Evolutionary conservation across 2,797 vertebrate species (phyloP).

Genomic region (Mus caroli): DNA sequence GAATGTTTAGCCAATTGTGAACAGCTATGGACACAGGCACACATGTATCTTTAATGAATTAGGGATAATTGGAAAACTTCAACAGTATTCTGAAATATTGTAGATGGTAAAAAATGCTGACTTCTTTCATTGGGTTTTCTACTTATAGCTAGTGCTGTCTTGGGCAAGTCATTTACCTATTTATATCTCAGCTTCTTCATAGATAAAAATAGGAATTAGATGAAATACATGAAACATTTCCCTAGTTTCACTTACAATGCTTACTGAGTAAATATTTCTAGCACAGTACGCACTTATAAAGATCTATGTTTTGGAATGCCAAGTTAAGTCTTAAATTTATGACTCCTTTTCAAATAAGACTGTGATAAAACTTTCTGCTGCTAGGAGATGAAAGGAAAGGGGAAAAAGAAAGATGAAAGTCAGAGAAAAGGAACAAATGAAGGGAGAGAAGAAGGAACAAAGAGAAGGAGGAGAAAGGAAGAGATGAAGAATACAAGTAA

Average conservation of each 20-base stretch:
- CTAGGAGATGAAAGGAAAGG: neutral
- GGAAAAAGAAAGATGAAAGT: too few species aligned
- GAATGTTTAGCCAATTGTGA: neutral
- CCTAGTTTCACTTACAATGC: neutral
- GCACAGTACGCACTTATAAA: neutral
- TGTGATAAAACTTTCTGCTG: neutral
- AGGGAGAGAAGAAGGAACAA: neutral
- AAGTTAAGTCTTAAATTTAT: neutral
- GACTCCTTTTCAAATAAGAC: neutral
- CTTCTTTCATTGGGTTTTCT: neutral
- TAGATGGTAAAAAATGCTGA: neutral
- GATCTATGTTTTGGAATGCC: neutral
- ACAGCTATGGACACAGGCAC: neutral
- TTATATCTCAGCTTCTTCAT: neutral
- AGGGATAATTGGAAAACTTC: neutral
- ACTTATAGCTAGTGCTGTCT: neutral
- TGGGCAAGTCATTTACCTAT: neutral
- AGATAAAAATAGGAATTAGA: neutral
- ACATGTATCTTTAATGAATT: neutral
- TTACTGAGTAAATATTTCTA: conserved; percentile 9
- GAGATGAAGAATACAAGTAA: neutral
- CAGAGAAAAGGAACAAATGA: accelerated
- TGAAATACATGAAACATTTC: neutral
- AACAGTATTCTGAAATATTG: neutral
- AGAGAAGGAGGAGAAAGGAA: neutral